Evolutionary conservation across 1,140 invertebrate species (phyloP).

Genomic region (Kradibia gibbosae): DNA sequence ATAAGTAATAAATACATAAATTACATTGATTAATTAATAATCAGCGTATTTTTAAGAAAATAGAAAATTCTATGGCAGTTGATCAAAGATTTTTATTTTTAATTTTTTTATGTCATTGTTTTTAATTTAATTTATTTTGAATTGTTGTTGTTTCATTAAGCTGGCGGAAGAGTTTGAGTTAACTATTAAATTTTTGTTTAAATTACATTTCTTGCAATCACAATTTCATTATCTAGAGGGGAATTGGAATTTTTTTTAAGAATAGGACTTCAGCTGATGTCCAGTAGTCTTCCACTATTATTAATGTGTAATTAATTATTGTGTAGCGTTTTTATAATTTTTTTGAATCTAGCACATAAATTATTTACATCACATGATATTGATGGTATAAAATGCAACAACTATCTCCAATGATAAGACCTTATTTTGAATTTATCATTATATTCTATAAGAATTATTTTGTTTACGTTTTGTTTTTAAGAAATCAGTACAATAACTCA

Average conservation of each 20-base stretch:
- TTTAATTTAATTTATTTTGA: too few relatives aligned
- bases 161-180: too few relatives aligned
- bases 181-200: too few relatives aligned
- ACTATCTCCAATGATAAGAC: background rate
- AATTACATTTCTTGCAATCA: too few relatives aligned
- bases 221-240: background rate
- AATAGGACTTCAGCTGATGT: background rate
- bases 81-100: too few relatives aligned
- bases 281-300: background rate
- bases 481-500: background rate
- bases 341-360: background rate
- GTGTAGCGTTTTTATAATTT: background rate
- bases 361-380: background rate
- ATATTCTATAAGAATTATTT: background rate
- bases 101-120: too few relatives aligned
- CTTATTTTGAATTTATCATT: background rate
- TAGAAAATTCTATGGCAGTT: too few relatives aligned
- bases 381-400: constrained; percentile 17
- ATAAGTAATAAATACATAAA: too few relatives aligned
- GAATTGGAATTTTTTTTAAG: constrained; percentile 2
- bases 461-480: background rate
- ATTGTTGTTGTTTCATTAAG: too few relatives aligned
- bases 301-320: constrained; percentile 22
- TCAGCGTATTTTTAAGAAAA: too few relatives aligned
- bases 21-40: too few relatives aligned